Conservation (phyloP, 2,888 invertebrate genomes). For the Cataglyphis rosenhaueri region DNA sequence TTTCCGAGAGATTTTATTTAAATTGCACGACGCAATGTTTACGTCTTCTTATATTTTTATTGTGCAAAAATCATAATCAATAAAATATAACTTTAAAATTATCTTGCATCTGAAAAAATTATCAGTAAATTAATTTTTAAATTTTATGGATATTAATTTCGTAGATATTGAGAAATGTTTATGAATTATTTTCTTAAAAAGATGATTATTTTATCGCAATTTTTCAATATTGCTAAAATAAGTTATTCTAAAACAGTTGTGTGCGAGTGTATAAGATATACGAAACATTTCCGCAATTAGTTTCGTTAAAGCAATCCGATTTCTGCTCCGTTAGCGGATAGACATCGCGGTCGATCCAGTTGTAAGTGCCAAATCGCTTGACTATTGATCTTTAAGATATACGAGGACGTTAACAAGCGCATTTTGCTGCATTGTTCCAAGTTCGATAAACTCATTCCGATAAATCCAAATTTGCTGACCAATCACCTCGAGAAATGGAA, state of each 20-base stretch:
- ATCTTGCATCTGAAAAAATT: neutral
- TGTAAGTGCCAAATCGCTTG: neutral
- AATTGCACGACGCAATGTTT: neutral
- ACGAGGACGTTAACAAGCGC: slow-evolving; percentile 31
- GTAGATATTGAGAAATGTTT: neutral
- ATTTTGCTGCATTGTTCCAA: neutral
- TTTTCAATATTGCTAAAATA: slow-evolving; percentile 11
- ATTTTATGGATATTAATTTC: neutral
- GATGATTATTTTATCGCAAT: too few species aligned
- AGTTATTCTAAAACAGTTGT: neutral
- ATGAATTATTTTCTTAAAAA: neutral
- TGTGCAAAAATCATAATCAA: neutral
- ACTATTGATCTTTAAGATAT: slow-evolving; percentile 10
- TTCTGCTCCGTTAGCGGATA: neutral
- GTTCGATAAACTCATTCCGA: slow-evolving; percentile 58
- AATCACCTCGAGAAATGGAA: slow-evolving; percentile 47
- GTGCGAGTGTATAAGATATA: neutral
- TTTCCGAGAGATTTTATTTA: neutral
- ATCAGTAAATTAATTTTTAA: neutral
- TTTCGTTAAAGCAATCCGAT: slow-evolving; percentile 38
- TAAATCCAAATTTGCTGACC: slow-evolving; percentile 74
- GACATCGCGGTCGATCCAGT: neutral
- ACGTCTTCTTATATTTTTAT: neutral
- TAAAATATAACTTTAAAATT: neutral
- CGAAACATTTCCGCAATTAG: slow-evolving; percentile 35